Evolutionary conservation across 2,113 vertebrate species (phyloP), one percentile per base, ranked within the genome.

Genomic region (Trogon melanurus): DNA sequence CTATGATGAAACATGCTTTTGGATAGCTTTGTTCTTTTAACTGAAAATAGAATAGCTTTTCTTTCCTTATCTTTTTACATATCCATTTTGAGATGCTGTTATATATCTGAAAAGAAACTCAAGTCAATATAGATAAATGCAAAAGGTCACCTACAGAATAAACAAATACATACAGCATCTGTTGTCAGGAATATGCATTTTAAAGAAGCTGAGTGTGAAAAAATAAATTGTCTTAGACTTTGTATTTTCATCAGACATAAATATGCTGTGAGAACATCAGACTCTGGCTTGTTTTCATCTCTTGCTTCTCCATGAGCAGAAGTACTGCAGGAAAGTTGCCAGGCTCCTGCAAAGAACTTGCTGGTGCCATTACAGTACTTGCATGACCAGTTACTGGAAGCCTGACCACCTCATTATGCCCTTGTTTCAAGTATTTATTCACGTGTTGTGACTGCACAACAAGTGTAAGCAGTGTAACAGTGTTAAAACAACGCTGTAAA

Each of bases 31-130:
- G 34, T 79, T 85, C 44, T 73, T 89, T 86, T 93, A 88, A 86
- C 64, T 64, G 69, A 64, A 87, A 95, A 76, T 17, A 73, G 23
- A 95, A 67, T 23, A 80, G n/a, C 29, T 95, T 94, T 92, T 86
- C 53, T 26, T 93, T 85, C 80, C 71, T 94, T 93, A 94, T 96
- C 91, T 91, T 72, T 67, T 78, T 61, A 90, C 57, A 79, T 22
- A 95, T 90, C 90, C 34, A 23, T 45, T 90, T 86, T 92, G 85
- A 54, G 0, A 65, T 22, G 48, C 61, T 88, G 65, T 70, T 76
- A 29, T 2, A 0, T 67, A 93, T 80, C 69, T 93, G 88, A 74
- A 96, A 96, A 97, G 87, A 73, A 94, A 90, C 71, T 41, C 36
- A 60, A 90, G 82, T 71, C 88, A 96, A 94, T 72, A 84, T 29